Base-by-base conservation (phyloP, 2,797 vertebrate species). In the Threskiornis aethiopicus region DNA sequence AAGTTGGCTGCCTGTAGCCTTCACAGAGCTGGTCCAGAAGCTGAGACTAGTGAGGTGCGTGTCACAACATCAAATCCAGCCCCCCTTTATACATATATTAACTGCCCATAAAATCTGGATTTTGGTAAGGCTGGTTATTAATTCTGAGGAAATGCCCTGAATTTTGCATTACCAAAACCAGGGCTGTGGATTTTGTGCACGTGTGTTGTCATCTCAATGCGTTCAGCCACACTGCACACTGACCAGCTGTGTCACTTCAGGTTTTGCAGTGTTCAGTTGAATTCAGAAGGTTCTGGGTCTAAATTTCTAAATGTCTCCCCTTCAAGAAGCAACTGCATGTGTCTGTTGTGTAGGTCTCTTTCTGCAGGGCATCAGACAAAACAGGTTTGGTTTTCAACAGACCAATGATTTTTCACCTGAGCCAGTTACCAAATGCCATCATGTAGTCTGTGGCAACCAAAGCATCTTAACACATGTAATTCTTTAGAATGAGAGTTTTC, bases 81-180 rank as follows among this genome's bases (percentile, higher is more conserved):
- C 28, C 13, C 16, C 6, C 24, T 21, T 77, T 90, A 39, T 83
- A 16, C 93, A 86, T 96, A 93, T 96, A 89, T 78, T 82, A 93
- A 19, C 76, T 78, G 47, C 22, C 46, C 33, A 4, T 42, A 90
- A 89, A 76, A 91, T 59, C 72, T 52, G 17, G 77, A 67, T 90
- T 84, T 72, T 88, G 57, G 17, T 52, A 72, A 55, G 83, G 67
- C 70, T 3, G 3, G 70, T 58, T 84, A 17, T 49, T 82, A 42
- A 65, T 84, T 90, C 49, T 93, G 59, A 91, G 76, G 65, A 96
- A 90, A 55, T 81, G 52, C 75, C 58, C 42, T 91, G 85, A 83
- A 87, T 93, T 91, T 72, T 91, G 5, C 71, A 49, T 92, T 89
- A 61, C 61, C 22, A 58, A 35, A 67, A 85, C 22, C 2, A 77